These are phyloP conservation scores for Ommatoiulus sabulosus DNA, from an alignment of 2,888 invertebrate genomes.

Conservation along the genomic window DNA sequence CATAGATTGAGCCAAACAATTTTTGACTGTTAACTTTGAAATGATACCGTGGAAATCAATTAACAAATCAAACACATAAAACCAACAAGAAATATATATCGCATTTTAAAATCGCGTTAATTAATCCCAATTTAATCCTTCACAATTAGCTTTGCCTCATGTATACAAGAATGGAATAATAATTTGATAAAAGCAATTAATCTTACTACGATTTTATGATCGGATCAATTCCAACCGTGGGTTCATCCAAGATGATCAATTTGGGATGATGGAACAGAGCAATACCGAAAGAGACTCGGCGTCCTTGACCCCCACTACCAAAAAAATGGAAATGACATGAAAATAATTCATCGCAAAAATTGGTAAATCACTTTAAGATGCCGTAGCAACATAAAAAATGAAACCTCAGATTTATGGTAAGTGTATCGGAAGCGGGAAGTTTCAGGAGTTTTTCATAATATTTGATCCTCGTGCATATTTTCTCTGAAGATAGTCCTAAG, in stretches of 20 bases:
- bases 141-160: too few species aligned
- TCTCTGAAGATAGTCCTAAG: not conserved
- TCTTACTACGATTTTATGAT: not conserved
- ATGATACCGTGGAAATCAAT: too few species aligned
- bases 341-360: not conserved
- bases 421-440: not conserved
- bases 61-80: too few species aligned
- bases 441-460: not conserved
- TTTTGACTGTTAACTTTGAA: too few species aligned
- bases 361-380: too few species aligned
- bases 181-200: too few species aligned
- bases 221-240: not conserved
- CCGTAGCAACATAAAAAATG: too few species aligned
- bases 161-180: too few species aligned
- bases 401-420: not conserved
- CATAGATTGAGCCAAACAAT: too few species aligned
- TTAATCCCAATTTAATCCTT: not conserved
- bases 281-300: not conserved
- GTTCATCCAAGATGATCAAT: not conserved
- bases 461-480: not conserved
- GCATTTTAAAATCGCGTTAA: too few species aligned
- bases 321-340: not conserved
- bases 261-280: not conserved
- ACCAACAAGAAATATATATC: not conserved
- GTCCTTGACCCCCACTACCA: not conserved